Evolutionary conservation across 2,797 vertebrate species (phyloP).

Genomic region (Phrynocephalus forsythii): DNA sequence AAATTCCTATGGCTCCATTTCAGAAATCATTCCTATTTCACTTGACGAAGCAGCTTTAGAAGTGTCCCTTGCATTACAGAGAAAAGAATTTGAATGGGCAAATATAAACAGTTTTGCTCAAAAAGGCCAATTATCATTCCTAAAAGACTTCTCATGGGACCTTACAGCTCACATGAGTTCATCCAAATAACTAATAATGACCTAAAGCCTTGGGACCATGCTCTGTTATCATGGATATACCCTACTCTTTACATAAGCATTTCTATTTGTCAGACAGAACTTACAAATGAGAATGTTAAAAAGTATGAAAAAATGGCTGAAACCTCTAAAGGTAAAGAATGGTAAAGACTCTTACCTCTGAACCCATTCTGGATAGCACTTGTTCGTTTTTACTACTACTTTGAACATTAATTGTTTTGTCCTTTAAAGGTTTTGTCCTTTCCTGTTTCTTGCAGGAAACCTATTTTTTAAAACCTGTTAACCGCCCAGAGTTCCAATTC

Average conservation of each 20-base stretch:
- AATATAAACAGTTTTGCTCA: not conserved
- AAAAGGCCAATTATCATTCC: constrained; percentile 12
- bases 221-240: constrained; percentile 14
- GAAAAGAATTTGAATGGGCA: not conserved
- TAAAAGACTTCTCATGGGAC: not conserved
- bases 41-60: not conserved
- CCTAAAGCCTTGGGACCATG: not conserved
- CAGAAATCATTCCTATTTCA: not conserved
- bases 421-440: too few relatives aligned
- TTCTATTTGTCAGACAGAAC: not conserved
- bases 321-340: too few relatives aligned
- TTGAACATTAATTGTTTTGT: not conserved
- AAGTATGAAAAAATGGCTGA: too few relatives aligned
- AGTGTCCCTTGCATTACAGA: not conserved
- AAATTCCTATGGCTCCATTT: not conserved
- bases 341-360: not conserved
- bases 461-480: too few relatives aligned
- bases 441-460: too few relatives aligned
- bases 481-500: too few relatives aligned
- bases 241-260: not conserved
- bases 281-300: not conserved
- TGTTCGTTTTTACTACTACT: not conserved
- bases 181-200: not conserved
- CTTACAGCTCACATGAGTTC: not conserved
- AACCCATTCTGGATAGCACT: not conserved